Base-by-base conservation (phyloP, 1,140 invertebrate genomes). In the Drosophila kohkoa region DNA sequence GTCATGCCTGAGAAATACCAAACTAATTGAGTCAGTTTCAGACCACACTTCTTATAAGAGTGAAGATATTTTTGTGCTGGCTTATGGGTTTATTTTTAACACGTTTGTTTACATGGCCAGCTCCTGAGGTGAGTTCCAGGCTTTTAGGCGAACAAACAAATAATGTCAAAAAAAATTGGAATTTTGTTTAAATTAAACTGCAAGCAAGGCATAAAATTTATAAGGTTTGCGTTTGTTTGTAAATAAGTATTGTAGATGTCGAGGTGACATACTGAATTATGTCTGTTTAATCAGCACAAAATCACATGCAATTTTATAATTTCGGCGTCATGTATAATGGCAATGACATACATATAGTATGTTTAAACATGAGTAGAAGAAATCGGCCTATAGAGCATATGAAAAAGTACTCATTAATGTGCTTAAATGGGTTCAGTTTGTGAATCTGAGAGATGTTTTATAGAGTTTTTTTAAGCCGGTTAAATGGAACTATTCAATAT, bases 241-340 rank as follows among this genome's bases (percentile, higher is more conserved):
- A 64, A 13, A 58, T 58, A 6, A 30, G 20, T 51, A n/a, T 67
- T 8, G 32, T 30, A 66, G 75, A 51, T 72, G 70, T 58, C 68
- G 63, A 83, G 83, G 83, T 88, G 85, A 89, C 83, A 89, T 77
- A 83, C 80, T 83, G 70, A 89, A 63, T 81, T 78, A 72, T 89
- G 74, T 83, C 88, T 88, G 74, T 75, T 83, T 77, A 71, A 64
- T 83, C 85, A 89, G 85, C 83, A 77, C 45, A 83, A 81, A 75
- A 73, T 69, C 52, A 48, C 32, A 58, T 75, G 67, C 45, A 62
- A 67, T 70, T 59, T 68, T 79, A 73, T 69, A 80, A 65, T 62
- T 63, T 74, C 51, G 62, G 41, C 28, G 43, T 48, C 74, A 66
- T 41, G 16, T 41, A 72, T 38, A 43, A 35, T 71, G 83, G 41